phyloP scores from a whole-genome alignment of 2,888 invertebrate genomes.

The Meloe dianella region DNA sequence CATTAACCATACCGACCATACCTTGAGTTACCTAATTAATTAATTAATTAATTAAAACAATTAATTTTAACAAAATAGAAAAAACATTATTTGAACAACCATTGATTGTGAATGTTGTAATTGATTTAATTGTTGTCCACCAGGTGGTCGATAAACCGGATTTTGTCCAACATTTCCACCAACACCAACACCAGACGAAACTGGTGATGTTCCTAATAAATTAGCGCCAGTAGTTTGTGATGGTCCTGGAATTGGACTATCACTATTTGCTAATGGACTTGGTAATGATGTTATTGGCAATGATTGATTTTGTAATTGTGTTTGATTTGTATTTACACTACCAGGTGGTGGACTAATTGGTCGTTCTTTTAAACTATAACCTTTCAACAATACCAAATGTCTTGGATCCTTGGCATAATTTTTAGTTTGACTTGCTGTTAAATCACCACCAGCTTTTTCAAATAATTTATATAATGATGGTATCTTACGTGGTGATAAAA shows the following conservation, averaged over 20 bases:
- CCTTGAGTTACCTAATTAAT: slow-evolving; percentile 29
- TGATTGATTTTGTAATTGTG: slow-evolving; percentile 52
- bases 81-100: too few species aligned
- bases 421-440: slow-evolving; percentile 78
- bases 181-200: slow-evolving; percentile 46
- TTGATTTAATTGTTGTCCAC: slow-evolving; percentile 47
- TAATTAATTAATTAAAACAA: not conserved
- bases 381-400: slow-evolving; percentile 79
- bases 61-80: too few species aligned
- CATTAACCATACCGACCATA: slow-evolving; percentile 52
- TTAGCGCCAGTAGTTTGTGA: slow-evolving; percentile 58
- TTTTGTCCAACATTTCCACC: slow-evolving; percentile 51
- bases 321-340: slow-evolving; percentile 49
- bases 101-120: slow-evolving; percentile 44
- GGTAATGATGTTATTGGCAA: slow-evolving; percentile 59
- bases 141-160: slow-evolving; percentile 57
- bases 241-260: slow-evolving; percentile 61
- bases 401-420: slow-evolving; percentile 91
- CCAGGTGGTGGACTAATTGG: slow-evolving; percentile 68
- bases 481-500: slow-evolving; percentile 88
- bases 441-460: slow-evolving; percentile 89
- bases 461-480: slow-evolving; percentile 85
- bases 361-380: slow-evolving; percentile 70
- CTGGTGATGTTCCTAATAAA: slow-evolving; percentile 49
- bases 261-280: slow-evolving; percentile 64